Base-by-base conservation (phyloP, 2,888 invertebrate genomes). In the Hedychridium roseum region DNA sequence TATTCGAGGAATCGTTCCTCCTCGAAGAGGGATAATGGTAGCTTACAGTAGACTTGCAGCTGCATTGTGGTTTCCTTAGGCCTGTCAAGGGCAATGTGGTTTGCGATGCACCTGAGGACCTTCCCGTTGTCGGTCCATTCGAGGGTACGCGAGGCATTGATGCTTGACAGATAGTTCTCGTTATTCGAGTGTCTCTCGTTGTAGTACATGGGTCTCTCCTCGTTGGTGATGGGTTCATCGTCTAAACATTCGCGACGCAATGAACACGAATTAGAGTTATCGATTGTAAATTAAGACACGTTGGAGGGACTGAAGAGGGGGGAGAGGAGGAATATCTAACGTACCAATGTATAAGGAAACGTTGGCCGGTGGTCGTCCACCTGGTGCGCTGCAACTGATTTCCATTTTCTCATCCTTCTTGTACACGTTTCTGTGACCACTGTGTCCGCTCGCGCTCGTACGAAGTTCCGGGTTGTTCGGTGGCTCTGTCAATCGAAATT, bases 311-410 rank as follows among this genome's bases (percentile, higher is more conserved):
- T n/a, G n/a, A n/a, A n/a, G n/a, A n/a, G n/a, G n/a, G n/a, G n/a
- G n/a, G n/a, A n/a, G n/a, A n/a, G n/a, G n/a, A n/a, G 20, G 14
- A 36, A 16, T 9, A 37, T 6, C 32, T 7, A 42, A 64, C 73
- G 73, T 79, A 87, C 87, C 88, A 34, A 91, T 75, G 66, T 80
- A 87, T 85, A 91, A 89, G n/a, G 84, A 83, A 57, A 92, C 86
- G 66, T 87, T 90, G 1, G 91, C 90, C 0, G 87, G 86, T 0
- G 92, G 92, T 64, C 90, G 81, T 2, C 90, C 91, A 51, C 86
- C 84, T 38, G 84, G 80, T 0, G 89, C 88, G 27, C 83, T 78
- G 75, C 92, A 92, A 50, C 84, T 84, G 0, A 89, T 89, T 60
- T 79, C 79, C 67, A 91, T 81, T 11, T 78, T 78, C 12, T 87